Percentiles rank a stretch among this genome's conserved stretches.
Conservation (phyloP, 2,888 invertebrate genomes). For the Caradrina clavipalpis region DNA sequence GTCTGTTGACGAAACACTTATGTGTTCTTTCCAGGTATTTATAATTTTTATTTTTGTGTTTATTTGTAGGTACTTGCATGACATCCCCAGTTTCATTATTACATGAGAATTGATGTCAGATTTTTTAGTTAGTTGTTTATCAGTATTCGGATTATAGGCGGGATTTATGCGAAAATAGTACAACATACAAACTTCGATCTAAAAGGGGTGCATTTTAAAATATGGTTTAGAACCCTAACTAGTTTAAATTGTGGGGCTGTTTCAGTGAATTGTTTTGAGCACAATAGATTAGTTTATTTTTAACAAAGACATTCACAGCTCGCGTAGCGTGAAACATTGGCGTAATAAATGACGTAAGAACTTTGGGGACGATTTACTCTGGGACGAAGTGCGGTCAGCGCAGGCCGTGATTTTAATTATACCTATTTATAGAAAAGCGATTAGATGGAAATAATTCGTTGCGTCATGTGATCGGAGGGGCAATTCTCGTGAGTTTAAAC, state of each 20-base stretch:
- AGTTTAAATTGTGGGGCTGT: background rate
- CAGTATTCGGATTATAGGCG: background rate
- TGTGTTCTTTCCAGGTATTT: conserved; percentile 99
- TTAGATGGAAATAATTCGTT: conserved; percentile 18
- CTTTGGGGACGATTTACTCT: background rate
- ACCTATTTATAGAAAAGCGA: conserved; percentile 19
- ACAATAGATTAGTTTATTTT: conserved; percentile 6
- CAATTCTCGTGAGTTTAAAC: too few relatives aligned
- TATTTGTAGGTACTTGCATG: background rate
- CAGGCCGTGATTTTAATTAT: conserved; percentile 15
- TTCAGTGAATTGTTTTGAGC: background rate
- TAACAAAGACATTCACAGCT: background rate
- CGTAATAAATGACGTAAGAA: conserved; percentile 9
- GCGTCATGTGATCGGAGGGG: background rate
- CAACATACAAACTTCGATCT: too few relatives aligned
- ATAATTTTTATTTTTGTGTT: background rate
- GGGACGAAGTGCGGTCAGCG: background rate
- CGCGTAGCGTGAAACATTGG: background rate
- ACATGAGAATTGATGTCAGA: background rate
- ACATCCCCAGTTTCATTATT: background rate
- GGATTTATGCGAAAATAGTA: background rate
- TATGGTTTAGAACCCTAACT: background rate
- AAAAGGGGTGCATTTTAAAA: background rate
- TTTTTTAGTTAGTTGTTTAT: background rate
- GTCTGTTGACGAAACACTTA: conserved; percentile 99